Base-by-base conservation (phyloP, 2,888 invertebrate genomes). In the Ochlodes sylvanus region DNA sequence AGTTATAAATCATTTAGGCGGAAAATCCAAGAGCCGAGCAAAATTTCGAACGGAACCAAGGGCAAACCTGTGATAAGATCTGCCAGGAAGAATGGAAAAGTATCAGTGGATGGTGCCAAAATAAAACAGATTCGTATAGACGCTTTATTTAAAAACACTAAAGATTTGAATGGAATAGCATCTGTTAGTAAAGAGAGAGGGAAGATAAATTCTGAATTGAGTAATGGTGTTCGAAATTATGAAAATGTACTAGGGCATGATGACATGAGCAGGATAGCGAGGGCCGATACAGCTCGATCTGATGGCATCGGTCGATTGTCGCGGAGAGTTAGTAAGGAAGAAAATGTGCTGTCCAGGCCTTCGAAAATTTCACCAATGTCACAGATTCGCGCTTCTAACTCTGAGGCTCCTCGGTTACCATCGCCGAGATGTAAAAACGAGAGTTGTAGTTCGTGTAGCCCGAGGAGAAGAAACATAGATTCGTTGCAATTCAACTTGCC, bases 1-100 rank as follows among this genome's bases (percentile, higher is more conserved):
- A 89, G 90, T 90, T 92, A 87, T 82, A 92, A 87, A 88, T 84
- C 88, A 79, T 83, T 89, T 76, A 90, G 90, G 81, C 79, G 84
- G 72, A 84, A 87, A 82, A 81, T 81, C 83, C 75, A 76, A 69
- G 75, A 81, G 74, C 80, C 75, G 67, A 81, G 73, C 77, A 88
- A 85, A 85, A 80, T 81, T 74, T 80, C 77, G 75, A 82, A 72
- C 75, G 72, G 68, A 70, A 70, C 63, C n/a, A 80, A 78, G 71
- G 81, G 72, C 71, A 80, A 79, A 76, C 69, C 74, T 70, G 66
- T 44, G 15, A 34, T 76, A 56, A 66, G 71, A 57, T 73, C 75
- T 69, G 74, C 71, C 70, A 71, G 74, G 63, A 82, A 80, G 71
- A 81, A 89, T 89, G 87, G 80, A 71, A 82, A 78, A 75, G 70